Conservation (phyloP, 2,797 vertebrate genomes). For the Sebastes trivittatus region DNA sequence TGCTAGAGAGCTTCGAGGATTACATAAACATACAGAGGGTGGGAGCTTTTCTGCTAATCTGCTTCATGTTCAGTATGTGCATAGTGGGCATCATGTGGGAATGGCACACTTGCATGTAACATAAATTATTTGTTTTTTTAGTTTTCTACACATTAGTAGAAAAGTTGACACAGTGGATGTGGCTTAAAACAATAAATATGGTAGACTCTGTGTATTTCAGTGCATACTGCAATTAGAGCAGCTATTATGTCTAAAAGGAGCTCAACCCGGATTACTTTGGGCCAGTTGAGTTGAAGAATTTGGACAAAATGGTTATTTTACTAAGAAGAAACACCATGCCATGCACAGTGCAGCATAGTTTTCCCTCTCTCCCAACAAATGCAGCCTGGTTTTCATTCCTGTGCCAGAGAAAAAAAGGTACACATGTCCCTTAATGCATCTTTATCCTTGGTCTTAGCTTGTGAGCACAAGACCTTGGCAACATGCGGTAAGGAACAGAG, state of each 20-base stretch:
- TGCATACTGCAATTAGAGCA: conserved; percentile 13
- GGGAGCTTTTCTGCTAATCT: conserved; percentile 35
- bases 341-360: background rate
- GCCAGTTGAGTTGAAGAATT: background rate
- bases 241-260: conserved; percentile 7
- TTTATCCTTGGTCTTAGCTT: conserved; percentile 55
- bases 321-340: conserved; percentile 10
- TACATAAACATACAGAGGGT: conserved; percentile 26
- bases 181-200: background rate
- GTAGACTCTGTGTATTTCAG: conserved; percentile 10
- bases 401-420: conserved; percentile 24
- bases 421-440: conserved; percentile 44
- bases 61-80: conserved; percentile 20
- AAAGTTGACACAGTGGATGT: conserved; percentile 1
- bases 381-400: conserved; percentile 20
- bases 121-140: background rate
- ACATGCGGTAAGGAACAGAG: conserved; percentile 33
- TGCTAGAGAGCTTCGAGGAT: conserved; percentile 24
- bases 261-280: conserved; percentile 8
- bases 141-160: background rate
- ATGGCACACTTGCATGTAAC: background rate
- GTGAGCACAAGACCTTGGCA: conserved; percentile 54
- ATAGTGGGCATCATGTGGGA: conserved; percentile 3
- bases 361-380: background rate
- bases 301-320: conserved; percentile 21